These are phyloP conservation scores for Scotopteryx bipunctaria DNA, from an alignment of 2,888 invertebrate species.

Conservation along the genomic window DNA sequence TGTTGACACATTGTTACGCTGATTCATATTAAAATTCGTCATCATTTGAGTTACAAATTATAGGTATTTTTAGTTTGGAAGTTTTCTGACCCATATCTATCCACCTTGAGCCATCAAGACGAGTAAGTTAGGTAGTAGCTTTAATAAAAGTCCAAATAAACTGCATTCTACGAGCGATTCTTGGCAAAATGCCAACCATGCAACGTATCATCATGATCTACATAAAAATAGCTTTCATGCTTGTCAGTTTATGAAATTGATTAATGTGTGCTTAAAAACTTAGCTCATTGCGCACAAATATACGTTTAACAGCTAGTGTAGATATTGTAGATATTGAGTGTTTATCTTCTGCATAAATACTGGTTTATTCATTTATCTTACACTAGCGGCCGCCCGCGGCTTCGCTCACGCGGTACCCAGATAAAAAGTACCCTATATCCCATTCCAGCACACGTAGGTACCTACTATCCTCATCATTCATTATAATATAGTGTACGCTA, in stretches of 20 bases:
- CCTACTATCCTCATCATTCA: too few relatives aligned
- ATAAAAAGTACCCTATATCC: too few relatives aligned
- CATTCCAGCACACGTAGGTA: too few relatives aligned
- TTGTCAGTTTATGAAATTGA: slow-evolving; percentile 24
- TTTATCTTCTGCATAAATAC: too few relatives aligned
- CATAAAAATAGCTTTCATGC: slow-evolving; percentile 22
- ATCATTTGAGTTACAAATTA: not conserved
- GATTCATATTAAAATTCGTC: slow-evolving; percentile 24
- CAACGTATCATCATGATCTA: slow-evolving; percentile 31
- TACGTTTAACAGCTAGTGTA: too few relatives aligned
- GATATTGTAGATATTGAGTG: too few relatives aligned
- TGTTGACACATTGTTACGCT: slow-evolving; percentile 24
- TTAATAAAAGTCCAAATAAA: slow-evolving; percentile 19
- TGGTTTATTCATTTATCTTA: too few relatives aligned
- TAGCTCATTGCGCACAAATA: not conserved
- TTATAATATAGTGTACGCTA: too few relatives aligned
- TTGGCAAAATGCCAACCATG: slow-evolving; percentile 32
- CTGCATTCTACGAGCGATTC: slow-evolving; percentile 24
- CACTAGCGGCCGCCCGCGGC: too few relatives aligned
- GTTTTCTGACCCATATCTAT: not conserved
- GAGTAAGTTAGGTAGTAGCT: slow-evolving; percentile 7
- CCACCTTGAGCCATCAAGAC: slow-evolving; percentile 12
- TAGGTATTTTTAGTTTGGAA: too few relatives aligned
- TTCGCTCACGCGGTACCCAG: too few relatives aligned
- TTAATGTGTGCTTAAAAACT: slow-evolving; percentile 9